A percentile compares a stretch with the other conserved stretches of the same genome.
phyloP scores from a whole-genome alignment of 1,140 invertebrate genomes.

The Drosophila suzukii region DNA sequence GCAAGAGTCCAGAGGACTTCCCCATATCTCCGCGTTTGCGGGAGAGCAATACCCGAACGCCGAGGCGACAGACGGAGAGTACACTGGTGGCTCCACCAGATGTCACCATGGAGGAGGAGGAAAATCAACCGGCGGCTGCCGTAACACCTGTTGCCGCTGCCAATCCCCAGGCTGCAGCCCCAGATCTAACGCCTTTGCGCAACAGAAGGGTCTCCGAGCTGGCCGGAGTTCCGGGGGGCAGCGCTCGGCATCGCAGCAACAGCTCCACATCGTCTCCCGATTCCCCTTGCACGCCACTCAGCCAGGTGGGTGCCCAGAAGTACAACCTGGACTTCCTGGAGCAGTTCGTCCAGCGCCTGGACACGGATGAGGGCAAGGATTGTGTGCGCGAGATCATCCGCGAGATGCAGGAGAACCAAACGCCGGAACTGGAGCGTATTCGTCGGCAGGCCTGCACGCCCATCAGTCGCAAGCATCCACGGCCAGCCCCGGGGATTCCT shows the following conservation, averaged over 20 bases:
- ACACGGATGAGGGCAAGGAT: conserved; percentile 62
- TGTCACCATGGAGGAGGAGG: conserved; percentile 10
- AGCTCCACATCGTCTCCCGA: conserved; percentile 26
- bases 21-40: conserved; percentile 60
- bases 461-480: conserved; percentile 41
- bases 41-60: conserved; percentile 37
- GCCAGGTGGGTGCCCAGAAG: conserved; percentile 23
- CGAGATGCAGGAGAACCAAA: conserved; percentile 78
- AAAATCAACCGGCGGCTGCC: conserved; percentile 29
- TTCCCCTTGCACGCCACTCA: conserved; percentile 69
- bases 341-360: conserved; percentile 58
- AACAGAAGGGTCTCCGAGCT: conserved; percentile 75
- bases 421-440: conserved; percentile 77
- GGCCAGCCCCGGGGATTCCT: conserved; percentile 64
- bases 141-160: background rate
- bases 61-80: conserved; percentile 3
- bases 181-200: conserved; percentile 70
- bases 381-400: conserved; percentile 76
- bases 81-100: background rate
- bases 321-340: conserved; percentile 78
- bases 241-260: conserved; percentile 22
- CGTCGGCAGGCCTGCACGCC: conserved; percentile 74
- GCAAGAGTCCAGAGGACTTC: conserved; percentile 84
- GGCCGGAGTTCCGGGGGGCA: conserved; percentile 12
- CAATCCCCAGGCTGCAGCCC: background rate